These are phyloP conservation scores for Struthidea cinerea DNA, from an alignment of 2,113 vertebrate genomes.

Conservation along the genomic window DNA sequence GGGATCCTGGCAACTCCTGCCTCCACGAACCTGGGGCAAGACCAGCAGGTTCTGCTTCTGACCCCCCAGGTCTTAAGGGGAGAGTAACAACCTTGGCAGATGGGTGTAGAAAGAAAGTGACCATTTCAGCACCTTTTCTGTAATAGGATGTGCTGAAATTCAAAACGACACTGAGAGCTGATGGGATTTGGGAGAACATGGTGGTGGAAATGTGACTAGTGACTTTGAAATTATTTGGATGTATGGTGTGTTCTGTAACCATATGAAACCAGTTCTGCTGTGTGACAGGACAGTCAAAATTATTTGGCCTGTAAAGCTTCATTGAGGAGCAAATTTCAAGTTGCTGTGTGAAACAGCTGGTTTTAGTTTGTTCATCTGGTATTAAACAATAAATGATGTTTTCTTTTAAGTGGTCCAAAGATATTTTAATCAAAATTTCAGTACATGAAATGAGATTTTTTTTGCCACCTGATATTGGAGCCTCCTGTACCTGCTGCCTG, in stretches of 20 bases:
- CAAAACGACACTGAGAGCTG: neutral
- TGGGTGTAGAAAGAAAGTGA: rapidly evolving
- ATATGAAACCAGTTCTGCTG: neutral
- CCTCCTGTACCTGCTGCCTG: neutral
- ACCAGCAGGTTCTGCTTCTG: neutral
- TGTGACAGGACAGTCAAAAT: neutral
- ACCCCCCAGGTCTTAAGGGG: neutral
- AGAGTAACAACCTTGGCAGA: neutral
- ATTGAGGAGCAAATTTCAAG: constrained; percentile 41
- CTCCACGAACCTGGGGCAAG: neutral
- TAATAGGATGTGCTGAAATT: neutral
- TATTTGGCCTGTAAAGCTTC: constrained; percentile 47
- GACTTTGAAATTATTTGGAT: neutral
- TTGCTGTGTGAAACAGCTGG: constrained; percentile 58
- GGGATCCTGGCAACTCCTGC: neutral
- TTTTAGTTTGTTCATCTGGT: constrained; percentile 18
- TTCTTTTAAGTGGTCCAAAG: neutral
- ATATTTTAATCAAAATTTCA: neutral
- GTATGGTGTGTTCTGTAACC: neutral
- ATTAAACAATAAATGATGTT: constrained; percentile 24
- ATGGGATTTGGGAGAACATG: neutral
- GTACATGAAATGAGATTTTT: neutral
- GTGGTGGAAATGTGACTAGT: neutral
- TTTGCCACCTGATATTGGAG: neutral
- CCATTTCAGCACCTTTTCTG: neutral